These are phyloP conservation scores for Pasiphila rectangulata DNA, from an alignment of 2,888 invertebrate genomes.

Conservation along the genomic window DNA sequence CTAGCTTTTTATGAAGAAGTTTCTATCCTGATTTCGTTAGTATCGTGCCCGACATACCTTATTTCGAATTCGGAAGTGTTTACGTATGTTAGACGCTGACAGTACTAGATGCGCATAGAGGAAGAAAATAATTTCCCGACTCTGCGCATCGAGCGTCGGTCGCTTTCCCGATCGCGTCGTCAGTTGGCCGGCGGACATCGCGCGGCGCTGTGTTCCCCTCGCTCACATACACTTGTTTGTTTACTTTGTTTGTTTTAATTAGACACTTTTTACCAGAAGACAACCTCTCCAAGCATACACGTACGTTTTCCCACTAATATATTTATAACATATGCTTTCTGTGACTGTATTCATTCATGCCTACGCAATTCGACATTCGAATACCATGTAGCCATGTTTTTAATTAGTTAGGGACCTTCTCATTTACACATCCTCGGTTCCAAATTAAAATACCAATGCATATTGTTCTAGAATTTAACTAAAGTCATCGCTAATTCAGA, in stretches of 20 bases:
- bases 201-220: slow-evolving; percentile 52
- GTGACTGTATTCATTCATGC: slow-evolving; percentile 2
- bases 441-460: background rate
- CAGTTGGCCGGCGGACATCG: slow-evolving; percentile 69
- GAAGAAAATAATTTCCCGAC: slow-evolving; percentile 49
- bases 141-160: slow-evolving; percentile 39
- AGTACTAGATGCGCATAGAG: slow-evolving; percentile 33
- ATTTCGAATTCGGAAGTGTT: too few relatives aligned
- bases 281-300: slow-evolving; percentile 60
- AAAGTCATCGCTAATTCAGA: background rate
- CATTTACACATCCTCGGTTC: too few relatives aligned
- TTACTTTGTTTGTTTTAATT: too few relatives aligned
- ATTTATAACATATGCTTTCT: slow-evolving; percentile 18
- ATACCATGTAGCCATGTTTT: too few relatives aligned
- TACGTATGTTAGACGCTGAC: background rate
- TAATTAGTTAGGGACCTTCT: too few relatives aligned
- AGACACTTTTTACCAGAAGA: slow-evolving; percentile 56
- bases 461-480: background rate
- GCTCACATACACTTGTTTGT: slow-evolving; percentile 59
- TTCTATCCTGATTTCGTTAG: too few relatives aligned
- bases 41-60: too few relatives aligned
- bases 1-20: too few relatives aligned
- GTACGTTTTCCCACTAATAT: slow-evolving; percentile 50
- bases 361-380: too few relatives aligned
- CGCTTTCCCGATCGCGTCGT: slow-evolving; percentile 41